These are phyloP conservation scores for Saimiri boliviensis DNA, from an alignment of 2,113 vertebrate genomes.

Conservation along the genomic window DNA sequence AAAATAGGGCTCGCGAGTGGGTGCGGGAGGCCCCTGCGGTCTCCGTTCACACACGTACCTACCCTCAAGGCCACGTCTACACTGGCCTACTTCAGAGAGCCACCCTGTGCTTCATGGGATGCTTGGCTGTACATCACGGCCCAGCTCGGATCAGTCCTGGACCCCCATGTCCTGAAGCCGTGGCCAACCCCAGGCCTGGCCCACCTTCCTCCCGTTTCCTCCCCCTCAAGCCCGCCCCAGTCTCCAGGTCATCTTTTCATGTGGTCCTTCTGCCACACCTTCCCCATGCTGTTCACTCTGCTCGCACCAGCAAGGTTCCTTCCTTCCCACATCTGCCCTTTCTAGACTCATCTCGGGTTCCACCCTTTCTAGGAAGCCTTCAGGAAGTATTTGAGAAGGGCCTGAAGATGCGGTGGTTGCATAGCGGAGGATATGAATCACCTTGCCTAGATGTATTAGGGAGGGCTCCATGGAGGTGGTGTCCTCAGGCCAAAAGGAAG, in stretches of 20 bases:
- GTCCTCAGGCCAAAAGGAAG: neutral
- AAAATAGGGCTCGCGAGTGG: neutral
- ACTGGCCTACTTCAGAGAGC: neutral
- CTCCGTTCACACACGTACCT: neutral
- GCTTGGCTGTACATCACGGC: neutral
- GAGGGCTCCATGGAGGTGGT: neutral
- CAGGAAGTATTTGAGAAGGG: neutral
- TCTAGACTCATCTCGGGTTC: neutral
- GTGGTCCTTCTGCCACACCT: neutral
- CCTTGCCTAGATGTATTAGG: neutral
- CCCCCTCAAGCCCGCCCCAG: neutral
- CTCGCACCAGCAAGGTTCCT: no score
- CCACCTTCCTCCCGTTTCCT: neutral
- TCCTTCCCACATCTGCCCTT: neutral
- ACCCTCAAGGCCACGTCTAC: neutral
- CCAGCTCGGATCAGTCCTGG: neutral
- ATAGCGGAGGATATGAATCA: neutral
- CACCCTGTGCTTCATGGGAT: neutral
- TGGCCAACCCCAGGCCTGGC: neutral
- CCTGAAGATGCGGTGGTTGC: neutral
- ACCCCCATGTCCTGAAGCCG: neutral
- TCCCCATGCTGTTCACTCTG: neutral
- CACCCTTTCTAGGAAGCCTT: neutral
- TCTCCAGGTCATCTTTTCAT: neutral
- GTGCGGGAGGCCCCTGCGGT: slow-evolving; percentile 45